Evolutionary conservation across 2,797 vertebrate genomes (phyloP), one percentile per base, ranked within the genome.

Genomic region (Microctenopoma stevenorrisi): DNA sequence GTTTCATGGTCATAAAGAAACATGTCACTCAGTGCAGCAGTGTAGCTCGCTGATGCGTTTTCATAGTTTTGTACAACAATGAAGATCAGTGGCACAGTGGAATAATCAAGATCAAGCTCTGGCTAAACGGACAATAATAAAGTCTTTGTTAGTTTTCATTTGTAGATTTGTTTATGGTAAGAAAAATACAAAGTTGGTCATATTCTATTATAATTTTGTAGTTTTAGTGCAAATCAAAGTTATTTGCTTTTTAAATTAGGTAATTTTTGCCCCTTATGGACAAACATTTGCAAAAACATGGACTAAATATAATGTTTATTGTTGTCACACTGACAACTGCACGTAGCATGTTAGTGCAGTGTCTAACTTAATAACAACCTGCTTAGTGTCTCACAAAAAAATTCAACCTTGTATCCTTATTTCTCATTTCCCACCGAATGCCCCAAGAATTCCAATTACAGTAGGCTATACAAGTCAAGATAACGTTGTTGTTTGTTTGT

Each of bases 401-500:
- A 25, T 50, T 46, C 40, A 73, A n/a, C 73, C 65, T 64, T 57
- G 60, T 42, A 69, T 51, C 22, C n/a, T 61, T 48, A 50, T 76
- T 57, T 72, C 14, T 76, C 35, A 62, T 61, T 22, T 44, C 43
- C 5, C 28, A 47, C 14, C 5, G 3, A 74, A 67, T 43, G 52
- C 13, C 28, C 37, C 7, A 35, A 76, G 66, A 64, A 51, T 51
- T 68, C 25, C 60, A 78, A 46, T 69, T 56, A 64, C 51, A 61
- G 30, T 13, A 16, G 10, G 3, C 53, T 52, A 16, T 35, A 64
- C 35, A 48, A 57, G 65, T 58, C 44, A 62, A 56, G 8, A 61
- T 42, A 47, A 53, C 12, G 11, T 56, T 22, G 48, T 15, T 42
- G 56, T 35, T 63, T 63, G 55, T 54, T 55, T 54, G 14, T 28